Conservation (phyloP, 2,113 vertebrate genomes). For the Misgurnus anguillicaudatus region DNA sequence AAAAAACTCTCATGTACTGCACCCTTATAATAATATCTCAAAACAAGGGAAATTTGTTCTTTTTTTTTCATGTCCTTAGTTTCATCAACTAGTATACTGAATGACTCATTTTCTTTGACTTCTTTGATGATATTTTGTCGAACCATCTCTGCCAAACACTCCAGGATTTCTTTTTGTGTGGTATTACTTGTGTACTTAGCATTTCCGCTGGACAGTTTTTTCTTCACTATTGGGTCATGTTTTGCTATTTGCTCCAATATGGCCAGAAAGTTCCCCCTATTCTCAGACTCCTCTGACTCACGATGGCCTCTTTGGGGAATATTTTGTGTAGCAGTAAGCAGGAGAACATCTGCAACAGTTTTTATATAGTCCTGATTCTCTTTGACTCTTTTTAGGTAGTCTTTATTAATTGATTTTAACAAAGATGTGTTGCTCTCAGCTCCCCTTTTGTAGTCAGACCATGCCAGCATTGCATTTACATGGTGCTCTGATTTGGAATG, state of each 20-base stretch:
- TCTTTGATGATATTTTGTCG: slow-evolving; percentile 7
- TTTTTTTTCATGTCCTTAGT: slow-evolving; percentile 42
- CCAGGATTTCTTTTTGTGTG: slow-evolving; percentile 33
- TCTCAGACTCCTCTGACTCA: slow-evolving; percentile 25
- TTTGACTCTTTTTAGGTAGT: no score
- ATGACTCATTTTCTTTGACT: slow-evolving; percentile 37
- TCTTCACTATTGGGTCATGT: slow-evolving; percentile 23
- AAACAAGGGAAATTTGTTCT: slow-evolving; percentile 27
- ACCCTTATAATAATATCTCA: slow-evolving; percentile 40
- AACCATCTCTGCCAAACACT: slow-evolving; percentile 39
- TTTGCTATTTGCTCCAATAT: slow-evolving; percentile 38
- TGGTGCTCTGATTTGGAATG: slow-evolving; percentile 10
- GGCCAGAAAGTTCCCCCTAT: slow-evolving; percentile 19
- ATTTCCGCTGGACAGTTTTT: slow-evolving; percentile 10
- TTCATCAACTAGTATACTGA: slow-evolving; percentile 44
- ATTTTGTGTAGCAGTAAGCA: slow-evolving; percentile 34
- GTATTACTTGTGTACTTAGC: slow-evolving; percentile 42
- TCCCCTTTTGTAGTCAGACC: no score
- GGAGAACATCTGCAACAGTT: slow-evolving; percentile 33
- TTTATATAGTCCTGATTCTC: slow-evolving; percentile 18
- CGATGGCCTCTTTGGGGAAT: slow-evolving; percentile 22
- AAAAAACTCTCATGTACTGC: slow-evolving; percentile 21
- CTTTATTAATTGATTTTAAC: no score
- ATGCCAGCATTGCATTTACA: no score
- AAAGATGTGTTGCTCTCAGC: no score